A percentile compares a stretch with the other conserved stretches of the same genome.
phyloP scores from a whole-genome alignment of 2,888 invertebrate genomes.

The Brachyptera risi region DNA sequence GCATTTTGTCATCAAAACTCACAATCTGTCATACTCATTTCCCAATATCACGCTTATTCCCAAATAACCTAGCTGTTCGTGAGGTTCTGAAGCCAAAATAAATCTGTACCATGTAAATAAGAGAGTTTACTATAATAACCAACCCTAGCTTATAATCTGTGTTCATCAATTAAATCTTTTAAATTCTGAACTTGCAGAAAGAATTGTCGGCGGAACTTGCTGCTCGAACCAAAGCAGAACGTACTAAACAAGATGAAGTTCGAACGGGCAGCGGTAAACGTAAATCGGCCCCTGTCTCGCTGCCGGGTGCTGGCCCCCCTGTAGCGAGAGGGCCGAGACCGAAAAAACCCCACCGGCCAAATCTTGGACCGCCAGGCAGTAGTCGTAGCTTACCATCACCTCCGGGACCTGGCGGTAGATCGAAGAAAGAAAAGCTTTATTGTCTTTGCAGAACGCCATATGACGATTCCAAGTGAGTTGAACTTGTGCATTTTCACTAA shows the following conservation, averaged over 20 bases:
- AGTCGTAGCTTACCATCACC: conserved; percentile 33
- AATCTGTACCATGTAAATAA: too few species aligned
- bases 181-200: conserved; percentile 50
- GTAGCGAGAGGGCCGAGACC: conserved; percentile 40
- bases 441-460: conserved; percentile 93
- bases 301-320: conserved; percentile 42
- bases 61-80: too few species aligned
- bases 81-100: too few species aligned
- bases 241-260: conserved; percentile 64
- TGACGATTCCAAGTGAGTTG: conserved; percentile 82
- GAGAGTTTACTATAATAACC: too few species aligned
- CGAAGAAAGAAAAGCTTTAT: conserved; percentile 75
- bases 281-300: conserved; percentile 49
- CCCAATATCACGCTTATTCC: too few species aligned
- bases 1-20: too few species aligned
- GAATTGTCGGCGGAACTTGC: conserved; percentile 72
- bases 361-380: conserved; percentile 39
- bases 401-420: conserved; percentile 39
- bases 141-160: too few species aligned
- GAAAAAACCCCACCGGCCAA: conserved; percentile 41
- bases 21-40: too few species aligned
- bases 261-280: conserved; percentile 53
- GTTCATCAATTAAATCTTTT: neutral
- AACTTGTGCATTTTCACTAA: too few species aligned
- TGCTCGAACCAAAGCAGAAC: conserved; percentile 64